Evolutionary conservation across 1,140 invertebrate genomes (phyloP), one percentile per base, ranked within the genome.

Genomic region (Portunus trituberculatus): DNA sequence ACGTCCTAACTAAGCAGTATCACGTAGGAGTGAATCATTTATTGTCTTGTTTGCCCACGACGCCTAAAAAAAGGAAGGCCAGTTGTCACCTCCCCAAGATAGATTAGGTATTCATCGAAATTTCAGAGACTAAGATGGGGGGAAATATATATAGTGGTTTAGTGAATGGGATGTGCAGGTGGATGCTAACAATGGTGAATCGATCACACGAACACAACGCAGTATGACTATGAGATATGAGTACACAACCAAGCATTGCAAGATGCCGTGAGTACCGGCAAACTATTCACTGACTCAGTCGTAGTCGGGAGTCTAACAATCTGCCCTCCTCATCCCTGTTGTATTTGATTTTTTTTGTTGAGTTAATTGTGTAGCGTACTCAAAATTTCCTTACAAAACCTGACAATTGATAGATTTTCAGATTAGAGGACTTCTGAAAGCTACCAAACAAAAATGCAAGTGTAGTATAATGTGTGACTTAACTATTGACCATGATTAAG

Each of bases 31-130:
- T 76, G n/a, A 76, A 76, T 76, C 67, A 76, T 76, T 25, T 76
- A 76, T 76, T 76, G 1, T 25, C 67, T n/a, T 76, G 67, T 76
- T 76, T 76, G 67, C 20, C 25, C 12, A 20, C 67, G 20, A n/a
- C 67, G 25, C 67, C 67, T n/a, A n/a, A 25, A 20, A n/a, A n/a
- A 16, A 76, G 67, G 67, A 76, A 76, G 25, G 1, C 20, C 25
- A 76, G 67, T 76, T 76, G 67, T 76, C 67, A n/a, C 67, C 67
- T 76, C 67, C 67, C 67, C 67, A 76, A 76, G 67, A 76, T 76
- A 76, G 67, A 76, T 76, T 25, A 76, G n/a, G 25, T 1, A 76
- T 25, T n/a, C 20, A 76, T 12, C 16, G 67, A 76, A 1, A 1
- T 10, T 59, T 20, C 12, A 76, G 67, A n/a, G 67, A 2, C 0